Percentiles rank a stretch among this genome's conserved stretches.
Conservation (phyloP, 2,797 vertebrate species). For the Sebastes kiyomatsui region DNA sequence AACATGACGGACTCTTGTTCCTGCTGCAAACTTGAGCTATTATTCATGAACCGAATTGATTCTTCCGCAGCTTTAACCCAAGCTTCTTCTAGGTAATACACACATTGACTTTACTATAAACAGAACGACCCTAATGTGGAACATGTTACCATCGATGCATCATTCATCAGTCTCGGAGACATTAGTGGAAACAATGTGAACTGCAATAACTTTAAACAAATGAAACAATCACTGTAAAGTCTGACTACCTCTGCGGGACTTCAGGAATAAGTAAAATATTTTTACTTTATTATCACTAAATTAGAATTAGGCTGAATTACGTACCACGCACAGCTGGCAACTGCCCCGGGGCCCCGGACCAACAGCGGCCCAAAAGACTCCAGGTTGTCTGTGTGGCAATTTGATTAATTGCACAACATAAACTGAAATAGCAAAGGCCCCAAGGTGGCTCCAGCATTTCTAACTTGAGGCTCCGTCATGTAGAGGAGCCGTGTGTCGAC, state of each 20-base stretch:
- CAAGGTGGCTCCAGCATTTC: neutral
- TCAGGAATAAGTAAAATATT: neutral
- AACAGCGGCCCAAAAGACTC: neutral
- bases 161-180: neutral
- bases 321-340: neutral
- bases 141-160: neutral
- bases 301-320: neutral
- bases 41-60: neutral
- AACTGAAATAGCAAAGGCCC: neutral
- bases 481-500: neutral
- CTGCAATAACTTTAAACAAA: neutral
- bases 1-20: neutral
- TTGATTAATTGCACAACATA: neutral
- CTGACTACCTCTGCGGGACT: neutral
- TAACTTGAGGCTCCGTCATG: too few species aligned
- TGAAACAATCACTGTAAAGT: neutral
- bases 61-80: neutral
- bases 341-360: neutral
- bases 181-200: neutral
- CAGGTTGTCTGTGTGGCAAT: neutral
- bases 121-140: constrained; percentile 22
- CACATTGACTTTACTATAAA: neutral
- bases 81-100: neutral
- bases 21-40: neutral
- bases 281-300: neutral